These are phyloP conservation scores for Ctenopoma multispine DNA, from an alignment of 2,797 vertebrate species.

Conservation along the genomic window DNA sequence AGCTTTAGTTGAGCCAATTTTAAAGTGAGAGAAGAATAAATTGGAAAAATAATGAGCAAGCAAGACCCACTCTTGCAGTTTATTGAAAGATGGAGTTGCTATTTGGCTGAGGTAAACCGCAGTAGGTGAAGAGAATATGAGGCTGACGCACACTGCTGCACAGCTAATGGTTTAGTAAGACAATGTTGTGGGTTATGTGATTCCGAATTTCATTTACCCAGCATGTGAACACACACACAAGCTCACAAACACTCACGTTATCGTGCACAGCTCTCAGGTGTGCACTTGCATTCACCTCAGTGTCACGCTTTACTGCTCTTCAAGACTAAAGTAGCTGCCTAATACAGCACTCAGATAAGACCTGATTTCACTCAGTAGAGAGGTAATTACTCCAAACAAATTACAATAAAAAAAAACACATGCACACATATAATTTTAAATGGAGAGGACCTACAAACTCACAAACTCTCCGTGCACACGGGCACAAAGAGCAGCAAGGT, in stretches of 20 bases:
- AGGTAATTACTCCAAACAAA: constrained; percentile 34
- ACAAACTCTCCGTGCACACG: background rate
- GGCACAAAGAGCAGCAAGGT: background rate
- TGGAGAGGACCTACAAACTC: background rate
- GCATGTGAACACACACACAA: constrained; percentile 23
- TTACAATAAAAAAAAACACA: constrained; percentile 5
- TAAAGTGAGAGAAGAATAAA: background rate
- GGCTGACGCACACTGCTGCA: constrained; percentile 26
- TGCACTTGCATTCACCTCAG: constrained; percentile 48
- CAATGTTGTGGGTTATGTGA: constrained; percentile 41
- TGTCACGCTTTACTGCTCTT: constrained; percentile 49
- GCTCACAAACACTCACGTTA: background rate
- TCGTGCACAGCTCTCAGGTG: constrained; percentile 50
- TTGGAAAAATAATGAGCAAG: background rate
- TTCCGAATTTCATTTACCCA: constrained; percentile 66
- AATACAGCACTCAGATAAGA: constrained; percentile 38
- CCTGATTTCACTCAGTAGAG: constrained; percentile 15
- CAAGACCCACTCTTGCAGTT: background rate
- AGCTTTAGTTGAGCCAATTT: constrained; percentile 4
- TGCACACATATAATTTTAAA: background rate
- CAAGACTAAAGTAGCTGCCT: constrained; percentile 30
- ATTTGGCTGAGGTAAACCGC: constrained; percentile 18
- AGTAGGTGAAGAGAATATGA: constrained; percentile 26
- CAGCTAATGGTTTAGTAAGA: constrained; percentile 39
- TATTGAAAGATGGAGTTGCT: constrained; percentile 16